Conservation (phyloP, 2,888 invertebrate species). For the Gibbula magus region DNA sequence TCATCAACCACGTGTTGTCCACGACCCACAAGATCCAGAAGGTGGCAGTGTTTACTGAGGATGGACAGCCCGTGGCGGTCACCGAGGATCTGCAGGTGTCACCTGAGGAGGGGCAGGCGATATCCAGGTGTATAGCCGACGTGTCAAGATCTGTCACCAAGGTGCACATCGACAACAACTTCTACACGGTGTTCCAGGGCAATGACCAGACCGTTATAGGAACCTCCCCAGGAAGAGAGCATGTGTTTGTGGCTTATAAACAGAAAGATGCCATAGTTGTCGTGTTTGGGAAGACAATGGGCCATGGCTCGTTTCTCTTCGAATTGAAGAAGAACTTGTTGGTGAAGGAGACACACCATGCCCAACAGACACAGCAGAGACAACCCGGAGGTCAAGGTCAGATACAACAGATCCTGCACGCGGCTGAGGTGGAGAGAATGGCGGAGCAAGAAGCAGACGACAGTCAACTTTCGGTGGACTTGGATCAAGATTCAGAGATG, state of each 20-base stretch:
- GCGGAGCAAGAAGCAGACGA: neutral
- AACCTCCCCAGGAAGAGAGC: neutral
- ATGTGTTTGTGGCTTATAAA: constrained; percentile 34
- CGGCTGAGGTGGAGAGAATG: constrained; percentile 6
- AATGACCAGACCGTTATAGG: constrained; percentile 37
- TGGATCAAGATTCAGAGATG: neutral
- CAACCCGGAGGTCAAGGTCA: neutral
- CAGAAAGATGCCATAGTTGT: constrained; percentile 30
- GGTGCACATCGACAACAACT: constrained; percentile 26
- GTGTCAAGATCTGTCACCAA: neutral
- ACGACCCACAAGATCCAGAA: constrained; percentile 27
- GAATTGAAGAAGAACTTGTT: constrained; percentile 38
- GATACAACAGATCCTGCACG: constrained; percentile 9
- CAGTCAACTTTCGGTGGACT: neutral
- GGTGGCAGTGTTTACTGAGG: constrained; percentile 20
- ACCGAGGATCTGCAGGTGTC: constrained; percentile 25
- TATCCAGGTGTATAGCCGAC: constrained; percentile 1
- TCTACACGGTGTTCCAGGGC: constrained; percentile 34
- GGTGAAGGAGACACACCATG: constrained; percentile 20
- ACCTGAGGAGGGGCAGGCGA: constrained; percentile 14
- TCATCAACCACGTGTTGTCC: constrained; percentile 21
- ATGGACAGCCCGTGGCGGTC: constrained; percentile 25
- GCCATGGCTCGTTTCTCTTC: constrained; percentile 38
- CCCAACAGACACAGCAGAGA: neutral
- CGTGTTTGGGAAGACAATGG: constrained; percentile 33